phyloP scores from a whole-genome alignment of 2,888 invertebrate genomes.

The Acanthosepion pharaonis region DNA sequence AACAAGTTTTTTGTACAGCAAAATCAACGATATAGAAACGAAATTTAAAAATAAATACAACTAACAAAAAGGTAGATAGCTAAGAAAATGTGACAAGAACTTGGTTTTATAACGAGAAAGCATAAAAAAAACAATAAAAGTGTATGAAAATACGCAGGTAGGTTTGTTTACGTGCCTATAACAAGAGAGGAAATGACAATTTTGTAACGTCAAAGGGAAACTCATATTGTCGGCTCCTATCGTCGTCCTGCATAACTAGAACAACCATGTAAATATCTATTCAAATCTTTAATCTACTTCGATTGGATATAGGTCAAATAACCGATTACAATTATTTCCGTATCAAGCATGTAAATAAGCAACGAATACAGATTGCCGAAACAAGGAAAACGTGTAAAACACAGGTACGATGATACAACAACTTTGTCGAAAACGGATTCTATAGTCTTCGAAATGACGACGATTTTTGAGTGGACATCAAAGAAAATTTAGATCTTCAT shows the following conservation, averaged over 20 bases:
- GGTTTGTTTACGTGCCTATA: neutral
- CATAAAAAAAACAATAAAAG: neutral
- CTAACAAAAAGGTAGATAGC: neutral
- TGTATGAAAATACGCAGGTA: neutral
- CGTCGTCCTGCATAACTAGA: neutral
- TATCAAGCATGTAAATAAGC: slow-evolving; percentile 33
- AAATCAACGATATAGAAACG: neutral
- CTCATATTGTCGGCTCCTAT: neutral
- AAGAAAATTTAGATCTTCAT: neutral
- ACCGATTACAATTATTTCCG: slow-evolving; percentile 25
- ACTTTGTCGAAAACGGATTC: slow-evolving; percentile 35
- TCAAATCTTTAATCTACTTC: slow-evolving; percentile 37
- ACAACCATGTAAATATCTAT: slow-evolving; percentile 23
- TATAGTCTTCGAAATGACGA: slow-evolving; percentile 25
- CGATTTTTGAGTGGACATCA: neutral
- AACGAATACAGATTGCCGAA: neutral
- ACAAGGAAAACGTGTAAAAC: neutral
- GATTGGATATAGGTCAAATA: slow-evolving; percentile 46
- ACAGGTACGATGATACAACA: slow-evolving; percentile 24
- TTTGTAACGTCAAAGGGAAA: neutral
- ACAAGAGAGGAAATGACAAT: slow-evolving; percentile 33
- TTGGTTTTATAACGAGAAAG: neutral
- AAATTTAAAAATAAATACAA: too few relatives aligned
- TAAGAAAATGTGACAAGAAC: neutral
- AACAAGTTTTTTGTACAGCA: neutral